These are phyloP conservation scores for Pan troglodytes DNA, from an alignment of 2,113 vertebrate species.

Conservation along the genomic window DNA sequence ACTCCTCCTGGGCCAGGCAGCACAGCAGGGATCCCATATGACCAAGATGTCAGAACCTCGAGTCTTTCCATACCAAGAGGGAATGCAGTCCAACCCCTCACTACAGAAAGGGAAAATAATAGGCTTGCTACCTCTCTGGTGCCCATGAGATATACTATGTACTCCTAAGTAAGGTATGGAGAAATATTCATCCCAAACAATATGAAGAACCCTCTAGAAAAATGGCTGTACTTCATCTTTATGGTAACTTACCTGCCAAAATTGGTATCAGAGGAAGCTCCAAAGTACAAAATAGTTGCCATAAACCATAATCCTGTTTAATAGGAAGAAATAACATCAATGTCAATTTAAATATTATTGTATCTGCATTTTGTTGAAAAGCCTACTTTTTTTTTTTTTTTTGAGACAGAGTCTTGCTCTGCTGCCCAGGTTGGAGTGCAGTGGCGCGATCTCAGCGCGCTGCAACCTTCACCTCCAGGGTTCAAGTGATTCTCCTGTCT, in stretches of 20 bases:
- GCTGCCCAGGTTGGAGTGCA: no score
- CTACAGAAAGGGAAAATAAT: background rate
- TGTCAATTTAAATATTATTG: background rate
- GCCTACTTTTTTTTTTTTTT: background rate
- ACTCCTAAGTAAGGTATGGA: background rate
- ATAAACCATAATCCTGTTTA: conserved; percentile 88
- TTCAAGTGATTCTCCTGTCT: no score
- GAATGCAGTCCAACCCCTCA: background rate
- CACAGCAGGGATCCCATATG: background rate
- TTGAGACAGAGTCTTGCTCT: no score
- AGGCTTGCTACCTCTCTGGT: background rate
- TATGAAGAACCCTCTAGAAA: background rate
- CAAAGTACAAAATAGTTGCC: conserved; percentile 90
- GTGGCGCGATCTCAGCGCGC: no score
- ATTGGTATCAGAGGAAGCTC: conserved; percentile 93
- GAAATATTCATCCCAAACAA: background rate
- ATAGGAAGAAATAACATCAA: background rate
- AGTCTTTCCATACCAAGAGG: background rate
- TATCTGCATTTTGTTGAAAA: background rate
- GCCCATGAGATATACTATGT: background rate
- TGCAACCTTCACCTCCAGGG: no score
- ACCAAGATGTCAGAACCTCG: background rate
- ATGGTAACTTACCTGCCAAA: conserved; percentile 89
- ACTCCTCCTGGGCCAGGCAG: background rate
- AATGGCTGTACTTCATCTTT: background rate